Evolutionary conservation across 2,797 vertebrate species (phyloP).

Genomic region (Eulemur rubriventer): DNA sequence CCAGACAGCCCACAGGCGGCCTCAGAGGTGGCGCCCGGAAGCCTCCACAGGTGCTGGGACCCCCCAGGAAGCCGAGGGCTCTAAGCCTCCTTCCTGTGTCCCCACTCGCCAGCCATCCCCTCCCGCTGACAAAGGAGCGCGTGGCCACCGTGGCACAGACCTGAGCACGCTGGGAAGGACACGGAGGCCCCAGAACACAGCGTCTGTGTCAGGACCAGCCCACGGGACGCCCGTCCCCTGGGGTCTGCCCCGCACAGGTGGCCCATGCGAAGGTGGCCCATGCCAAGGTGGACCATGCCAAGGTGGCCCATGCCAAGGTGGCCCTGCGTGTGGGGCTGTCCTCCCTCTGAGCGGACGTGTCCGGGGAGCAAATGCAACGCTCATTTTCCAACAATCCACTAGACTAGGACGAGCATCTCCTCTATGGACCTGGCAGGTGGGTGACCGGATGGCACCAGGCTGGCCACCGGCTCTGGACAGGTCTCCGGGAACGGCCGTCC

Average conservation of each 20-base stretch:
- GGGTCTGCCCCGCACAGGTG: too few species aligned
- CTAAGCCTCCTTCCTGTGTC: too few species aligned
- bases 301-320: accelerated
- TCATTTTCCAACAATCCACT: too few species aligned
- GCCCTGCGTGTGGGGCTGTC: background rate
- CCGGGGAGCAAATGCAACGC: accelerated
- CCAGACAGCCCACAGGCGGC: too few species aligned
- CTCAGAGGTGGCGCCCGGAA: too few species aligned
- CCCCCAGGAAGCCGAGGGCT: too few species aligned
- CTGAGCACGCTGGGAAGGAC: background rate
- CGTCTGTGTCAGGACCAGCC: background rate
- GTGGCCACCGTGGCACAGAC: background rate
- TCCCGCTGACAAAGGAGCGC: background rate
- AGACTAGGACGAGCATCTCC: background rate
- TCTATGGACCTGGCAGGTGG: accelerated
- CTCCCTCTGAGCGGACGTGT: background rate
- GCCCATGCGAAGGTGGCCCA: accelerated
- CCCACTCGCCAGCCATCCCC: background rate
- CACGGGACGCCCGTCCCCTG: accelerated
- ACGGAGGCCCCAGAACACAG: too few species aligned
- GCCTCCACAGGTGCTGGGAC: too few species aligned
- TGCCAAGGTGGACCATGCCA: accelerated
- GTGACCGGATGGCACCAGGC: too few species aligned
- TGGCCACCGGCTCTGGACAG: background rate
- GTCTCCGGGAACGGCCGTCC: accelerated